Evolutionary conservation across 1,140 invertebrate genomes (phyloP), one percentile per base, ranked within the genome.

Genomic region (Cyclina sinensis): DNA sequence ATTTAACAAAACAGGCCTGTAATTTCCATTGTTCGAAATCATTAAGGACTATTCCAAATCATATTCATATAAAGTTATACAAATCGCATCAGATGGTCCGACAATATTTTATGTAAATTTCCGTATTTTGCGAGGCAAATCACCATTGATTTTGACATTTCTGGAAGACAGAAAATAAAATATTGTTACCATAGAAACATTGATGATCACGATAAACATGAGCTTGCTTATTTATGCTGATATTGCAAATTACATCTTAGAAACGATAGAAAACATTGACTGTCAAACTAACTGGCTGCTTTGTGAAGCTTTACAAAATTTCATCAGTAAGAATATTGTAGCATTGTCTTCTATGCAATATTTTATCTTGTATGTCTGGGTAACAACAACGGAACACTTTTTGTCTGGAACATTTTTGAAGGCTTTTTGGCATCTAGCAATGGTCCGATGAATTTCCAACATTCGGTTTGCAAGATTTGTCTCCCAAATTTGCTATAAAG

Each of bases 161-260:
- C 21, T 24, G 43, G 46, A 78, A 78, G 74, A 54, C 74, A 78
- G 74, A 78, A 78, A 78, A 78, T 78, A 37, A 78, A 78, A 78
- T 78, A 78, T 78, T 35, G 74, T 78, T 78, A 48, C 74, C 46
- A 78, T 78, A 48, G 74, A n/a, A 78, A 78, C 74, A 78, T 54
- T 30, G 30, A 35, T 78, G 74, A 78, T 16, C 39, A 51, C 48
- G 21, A 51, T 78, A 78, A 30, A 48, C 54, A 78, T 78, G 27
- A 54, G 74, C 48, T 78, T 54, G 74, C 21, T 30, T 35, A 30
- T 4, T 39, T 51, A 51, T 78, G 48, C n/a, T 51, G 16, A 78
- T 51, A 43, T 32, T 78, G 74, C 39, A 78, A 78, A 78, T 78
- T 78, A 27, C 27, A 76, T 76, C 39, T 1, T 7, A 48, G n/a